Evolutionary conservation across 2,113 vertebrate genomes (phyloP), one percentile per base, ranked within the genome.

Genomic region (Sebastes schlegelii): DNA sequence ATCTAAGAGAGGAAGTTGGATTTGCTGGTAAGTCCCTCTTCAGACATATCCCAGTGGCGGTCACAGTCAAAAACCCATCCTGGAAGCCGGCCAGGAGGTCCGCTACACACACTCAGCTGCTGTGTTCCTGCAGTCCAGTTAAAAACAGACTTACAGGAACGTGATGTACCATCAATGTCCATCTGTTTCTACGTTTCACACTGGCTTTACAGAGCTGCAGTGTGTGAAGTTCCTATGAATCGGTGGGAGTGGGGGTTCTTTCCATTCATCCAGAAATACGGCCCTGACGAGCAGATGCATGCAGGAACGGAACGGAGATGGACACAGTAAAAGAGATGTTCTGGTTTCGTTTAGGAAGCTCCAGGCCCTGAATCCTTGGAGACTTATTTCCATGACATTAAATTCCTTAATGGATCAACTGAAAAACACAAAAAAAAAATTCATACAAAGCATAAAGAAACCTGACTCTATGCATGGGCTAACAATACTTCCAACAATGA

Each of bases 121-220:
- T 62, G 64, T 85, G 70, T 80, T 83, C 45, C 62, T n/a, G 52
- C 68, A 49, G 80, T 77, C 69, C 46, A 19, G 54, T 85, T 68
- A 63, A 62, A 86, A 72, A 75, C 49, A 68, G 73, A 65, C 61
- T 34, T 4, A 10, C 34, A 48, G 45, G 80, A 84, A 82, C 51
- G 46, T 51, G 54, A 87, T 85, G 89, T 87, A 62, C 85, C 70
- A 75, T 83, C 61, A 12, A 4, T 34, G 11, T 58, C 21, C 91
- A 92, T 93, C 93, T 91, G 91, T 77, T 92, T 84, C 87, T 77
- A 34, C 4, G 60, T 70, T 89, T 91, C 92, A 91, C 86, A 80
- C 72, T 57, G 73, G 79, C 69, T 88, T 83, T 64, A 86, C 83
- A 75, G 72, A 86, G 66, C 80, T 63, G 66, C 86, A 76, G 69